Conservation (phyloP, 2,888 invertebrate species). For the Blastobasis adustella region DNA sequence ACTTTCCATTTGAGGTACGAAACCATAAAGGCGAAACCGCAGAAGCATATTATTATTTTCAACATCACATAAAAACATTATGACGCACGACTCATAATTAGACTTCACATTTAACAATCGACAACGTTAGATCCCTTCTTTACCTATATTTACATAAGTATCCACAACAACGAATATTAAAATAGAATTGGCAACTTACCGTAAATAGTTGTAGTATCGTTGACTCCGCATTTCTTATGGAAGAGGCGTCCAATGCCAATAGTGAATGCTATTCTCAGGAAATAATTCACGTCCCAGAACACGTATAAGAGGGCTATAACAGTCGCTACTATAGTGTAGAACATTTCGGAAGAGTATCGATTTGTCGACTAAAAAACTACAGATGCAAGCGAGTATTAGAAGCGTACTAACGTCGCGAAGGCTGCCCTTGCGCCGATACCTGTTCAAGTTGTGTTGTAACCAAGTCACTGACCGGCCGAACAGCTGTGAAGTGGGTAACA, state of each 20-base stretch:
- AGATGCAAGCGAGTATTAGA: no score
- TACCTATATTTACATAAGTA: no score
- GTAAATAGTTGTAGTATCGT: slow-evolving; percentile 82
- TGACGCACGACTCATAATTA: no score
- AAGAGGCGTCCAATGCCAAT: slow-evolving; percentile 81
- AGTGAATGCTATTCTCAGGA: slow-evolving; percentile 81
- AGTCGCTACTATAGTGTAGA: slow-evolving; percentile 43
- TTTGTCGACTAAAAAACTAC: no score
- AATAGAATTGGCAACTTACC: slow-evolving; percentile 67
- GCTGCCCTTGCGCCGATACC: slow-evolving; percentile 3
- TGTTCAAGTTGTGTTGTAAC: not conserved
- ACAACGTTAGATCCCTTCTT: no score
- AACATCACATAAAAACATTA: no score
- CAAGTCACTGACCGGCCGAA: slow-evolving; percentile 3
- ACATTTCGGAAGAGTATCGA: slow-evolving; percentile 30
- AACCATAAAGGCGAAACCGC: no score
- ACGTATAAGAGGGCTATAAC: slow-evolving; percentile 77
- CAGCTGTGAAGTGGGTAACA: slow-evolving; percentile 2
- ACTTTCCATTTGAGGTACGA: no score
- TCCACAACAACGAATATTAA: slow-evolving; percentile 1
- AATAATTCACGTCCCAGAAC: slow-evolving; percentile 87
- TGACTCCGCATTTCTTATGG: slow-evolving; percentile 80
- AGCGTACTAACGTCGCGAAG: no score
- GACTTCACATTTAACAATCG: no score
- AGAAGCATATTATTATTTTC: no score